Evolutionary conservation across 2,888 invertebrate genomes (phyloP).

Genomic region (Drosophila bunnanda): DNA sequence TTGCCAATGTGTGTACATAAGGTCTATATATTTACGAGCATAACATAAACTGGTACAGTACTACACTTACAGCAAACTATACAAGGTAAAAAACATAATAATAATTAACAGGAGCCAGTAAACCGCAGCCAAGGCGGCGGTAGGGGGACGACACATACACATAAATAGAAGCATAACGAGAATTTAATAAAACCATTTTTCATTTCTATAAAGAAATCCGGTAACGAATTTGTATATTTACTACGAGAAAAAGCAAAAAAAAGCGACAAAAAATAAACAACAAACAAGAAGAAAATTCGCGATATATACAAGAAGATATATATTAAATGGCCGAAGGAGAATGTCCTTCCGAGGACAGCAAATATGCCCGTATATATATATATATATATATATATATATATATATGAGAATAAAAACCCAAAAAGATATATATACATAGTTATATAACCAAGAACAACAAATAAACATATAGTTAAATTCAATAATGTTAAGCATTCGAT

Average conservation of each 20-base stretch:
- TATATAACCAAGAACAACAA: slow-evolving; percentile 79
- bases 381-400: slow-evolving; percentile 15
- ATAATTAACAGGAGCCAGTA: slow-evolving; percentile 45
- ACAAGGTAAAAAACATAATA: slow-evolving; percentile 66
- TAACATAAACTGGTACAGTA: slow-evolving; percentile 69
- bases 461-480: slow-evolving; percentile 79
- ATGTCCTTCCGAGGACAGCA: slow-evolving; percentile 19
- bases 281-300: slow-evolving; percentile 25
- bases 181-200: slow-evolving; percentile 74
- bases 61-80: slow-evolving; percentile 80
- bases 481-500: slow-evolving; percentile 73
- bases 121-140: slow-evolving; percentile 19
- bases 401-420: slow-evolving; percentile 38
- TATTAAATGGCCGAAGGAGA: slow-evolving; percentile 24
- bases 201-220: slow-evolving; percentile 79
- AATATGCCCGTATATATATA: slow-evolving; percentile 41
- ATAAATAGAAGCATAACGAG: slow-evolving; percentile 69
- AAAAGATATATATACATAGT: slow-evolving; percentile 62
- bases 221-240: slow-evolving; percentile 78
- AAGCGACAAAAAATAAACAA: slow-evolving; percentile 23
- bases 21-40: slow-evolving; percentile 49
- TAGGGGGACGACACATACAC: slow-evolving; percentile 58
- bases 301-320: slow-evolving; percentile 43
- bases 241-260: slow-evolving; percentile 56
- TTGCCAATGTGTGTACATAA: slow-evolving; percentile 71